Conservation (phyloP, 30 jellyfish, hydroid and myxozoan genomes). For the Aurelia aurita region DNA sequence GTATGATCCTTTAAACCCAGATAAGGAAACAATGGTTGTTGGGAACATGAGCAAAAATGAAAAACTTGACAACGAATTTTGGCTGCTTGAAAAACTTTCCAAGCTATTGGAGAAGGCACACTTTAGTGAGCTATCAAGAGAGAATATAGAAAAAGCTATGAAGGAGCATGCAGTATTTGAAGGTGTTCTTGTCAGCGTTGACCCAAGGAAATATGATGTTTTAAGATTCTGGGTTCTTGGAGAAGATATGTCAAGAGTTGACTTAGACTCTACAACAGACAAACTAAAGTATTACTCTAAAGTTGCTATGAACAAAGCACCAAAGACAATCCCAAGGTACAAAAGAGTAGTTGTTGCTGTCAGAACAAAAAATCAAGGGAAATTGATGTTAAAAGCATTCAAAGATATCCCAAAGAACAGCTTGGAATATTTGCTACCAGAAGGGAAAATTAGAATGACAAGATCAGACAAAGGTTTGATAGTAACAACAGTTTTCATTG, state of each 20-base stretch:
- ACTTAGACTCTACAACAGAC: conserved; percentile 31
- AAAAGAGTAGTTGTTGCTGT: conserved; percentile 95
- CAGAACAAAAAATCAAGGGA: conserved; percentile 82
- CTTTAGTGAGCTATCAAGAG: conserved; percentile 76
- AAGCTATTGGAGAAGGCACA: conserved; percentile 79
- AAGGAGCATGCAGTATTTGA: conserved; percentile 80
- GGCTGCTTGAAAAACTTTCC: conserved; percentile 83
- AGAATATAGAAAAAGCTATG: conserved; percentile 57
- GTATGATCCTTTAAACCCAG: conserved; percentile 94
- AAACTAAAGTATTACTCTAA: conserved; percentile 42
- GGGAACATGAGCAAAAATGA: conserved; percentile 73
- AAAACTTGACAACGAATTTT: conserved; percentile 80
- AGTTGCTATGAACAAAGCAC: conserved; percentile 52
- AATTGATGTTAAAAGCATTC: conserved; percentile 87
- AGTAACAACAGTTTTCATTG: conserved; percentile 63
- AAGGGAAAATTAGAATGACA: conserved; percentile 87
- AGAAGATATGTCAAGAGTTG: conserved; percentile 56
- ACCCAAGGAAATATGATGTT: conserved; percentile 82
- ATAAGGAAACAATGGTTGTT: conserved; percentile 81
- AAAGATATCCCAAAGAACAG: conserved; percentile 87
- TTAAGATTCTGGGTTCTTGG: conserved; percentile 91
- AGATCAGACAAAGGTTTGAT: conserved; percentile 75
- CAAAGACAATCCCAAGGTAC: conserved; percentile 68
- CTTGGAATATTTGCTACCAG: conserved; percentile 86
- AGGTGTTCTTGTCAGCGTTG: conserved; percentile 94